These are phyloP conservation scores for Caenorhabditis angaria DNA, from an alignment of 2,888 invertebrate species.

Conservation along the genomic window DNA sequence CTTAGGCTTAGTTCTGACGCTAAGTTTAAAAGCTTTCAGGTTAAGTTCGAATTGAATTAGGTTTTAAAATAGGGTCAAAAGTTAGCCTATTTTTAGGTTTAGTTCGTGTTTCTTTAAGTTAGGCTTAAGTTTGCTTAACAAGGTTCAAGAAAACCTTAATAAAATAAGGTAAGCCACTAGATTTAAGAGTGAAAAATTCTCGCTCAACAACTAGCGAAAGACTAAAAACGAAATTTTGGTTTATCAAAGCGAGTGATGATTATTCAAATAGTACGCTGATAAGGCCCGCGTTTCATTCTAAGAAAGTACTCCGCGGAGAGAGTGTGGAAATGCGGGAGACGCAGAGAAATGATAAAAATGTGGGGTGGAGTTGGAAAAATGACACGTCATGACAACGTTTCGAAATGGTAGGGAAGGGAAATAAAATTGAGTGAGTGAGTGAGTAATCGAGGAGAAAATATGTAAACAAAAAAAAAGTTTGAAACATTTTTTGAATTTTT, in stretches of 20 bases:
- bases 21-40: too few species aligned
- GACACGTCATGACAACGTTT: background rate
- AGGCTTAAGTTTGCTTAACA: too few species aligned
- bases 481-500: background rate
- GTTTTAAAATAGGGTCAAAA: too few species aligned
- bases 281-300: background rate
- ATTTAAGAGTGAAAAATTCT: too few species aligned
- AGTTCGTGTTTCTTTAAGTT: too few species aligned
- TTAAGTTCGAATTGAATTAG: too few species aligned
- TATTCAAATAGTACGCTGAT: constrained; percentile 6
- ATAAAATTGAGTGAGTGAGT: background rate
- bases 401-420: too few species aligned
- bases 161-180: too few species aligned
- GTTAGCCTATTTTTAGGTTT: too few species aligned
- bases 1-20: too few species aligned
- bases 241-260: background rate
- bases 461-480: background rate
- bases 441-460: background rate
- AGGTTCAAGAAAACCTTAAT: too few species aligned
- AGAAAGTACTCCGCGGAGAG: background rate
- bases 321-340: background rate
- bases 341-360: background rate
- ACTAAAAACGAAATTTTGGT: background rate
- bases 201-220: background rate
- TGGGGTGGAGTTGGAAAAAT: background rate